Evolutionary conservation across 2,113 vertebrate species (phyloP).

Genomic region (Alethe diademata): DNA sequence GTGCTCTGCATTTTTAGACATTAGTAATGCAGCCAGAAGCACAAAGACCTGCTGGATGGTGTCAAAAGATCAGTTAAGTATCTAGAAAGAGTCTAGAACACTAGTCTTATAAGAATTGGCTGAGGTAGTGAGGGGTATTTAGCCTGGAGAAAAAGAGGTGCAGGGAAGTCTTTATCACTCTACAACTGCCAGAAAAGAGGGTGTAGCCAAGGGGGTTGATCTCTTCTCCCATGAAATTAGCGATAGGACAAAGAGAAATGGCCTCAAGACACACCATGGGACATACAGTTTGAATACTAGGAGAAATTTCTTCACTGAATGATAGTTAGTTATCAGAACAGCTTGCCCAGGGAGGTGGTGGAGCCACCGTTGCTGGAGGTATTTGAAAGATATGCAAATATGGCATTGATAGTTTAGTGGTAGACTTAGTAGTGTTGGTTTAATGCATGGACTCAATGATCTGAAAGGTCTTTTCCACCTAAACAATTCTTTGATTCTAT

Average conservation of each 20-base stretch:
- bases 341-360: background rate
- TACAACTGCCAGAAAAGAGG: background rate
- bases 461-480: background rate
- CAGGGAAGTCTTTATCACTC: background rate
- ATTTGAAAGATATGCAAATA: background rate
- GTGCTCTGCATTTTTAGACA: background rate
- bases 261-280: fast-evolving
- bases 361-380: background rate
- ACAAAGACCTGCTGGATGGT: fast-evolving
- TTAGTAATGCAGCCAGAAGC: background rate
- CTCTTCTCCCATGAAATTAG: background rate
- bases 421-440: background rate
- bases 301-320: background rate
- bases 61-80: background rate
- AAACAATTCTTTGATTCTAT: background rate
- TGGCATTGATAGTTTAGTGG: background rate
- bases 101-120: background rate
- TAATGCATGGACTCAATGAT: background rate
- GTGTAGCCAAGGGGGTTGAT: fast-evolving
- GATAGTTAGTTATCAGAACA: background rate
- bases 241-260: fast-evolving
- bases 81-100: background rate
- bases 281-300: background rate
- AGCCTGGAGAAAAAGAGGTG: background rate
- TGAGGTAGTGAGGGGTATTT: background rate